phyloP scores from a whole-genome alignment of 1,140 invertebrate genomes.

The Belonocnema kinseyi region DNA sequence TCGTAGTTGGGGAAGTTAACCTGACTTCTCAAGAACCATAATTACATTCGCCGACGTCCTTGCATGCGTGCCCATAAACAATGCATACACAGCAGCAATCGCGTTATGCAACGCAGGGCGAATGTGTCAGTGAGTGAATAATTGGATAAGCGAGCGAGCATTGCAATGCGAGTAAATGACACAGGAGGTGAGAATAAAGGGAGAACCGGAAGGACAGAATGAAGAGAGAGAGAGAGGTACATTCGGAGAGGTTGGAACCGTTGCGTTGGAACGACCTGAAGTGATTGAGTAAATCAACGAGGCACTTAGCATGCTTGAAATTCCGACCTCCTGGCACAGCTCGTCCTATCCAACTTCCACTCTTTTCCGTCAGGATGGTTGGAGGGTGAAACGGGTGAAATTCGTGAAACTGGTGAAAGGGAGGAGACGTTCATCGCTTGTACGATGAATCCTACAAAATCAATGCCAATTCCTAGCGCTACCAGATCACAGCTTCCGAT shows the following conservation, averaged over 20 bases:
- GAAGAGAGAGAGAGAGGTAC: background rate
- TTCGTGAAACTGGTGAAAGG: too few species aligned
- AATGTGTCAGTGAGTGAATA: constrained; percentile 23
- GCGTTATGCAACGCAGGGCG: constrained; percentile 1
- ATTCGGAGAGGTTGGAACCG: too few species aligned
- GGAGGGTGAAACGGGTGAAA: too few species aligned
- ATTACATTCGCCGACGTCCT: constrained; percentile 26
- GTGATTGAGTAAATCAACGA: constrained; percentile 61
- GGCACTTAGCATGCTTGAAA: constrained; percentile 54
- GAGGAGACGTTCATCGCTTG: too few species aligned
- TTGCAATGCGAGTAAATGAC: constrained; percentile 29
- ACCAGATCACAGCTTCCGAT: too few species aligned
- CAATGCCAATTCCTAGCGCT: too few species aligned
- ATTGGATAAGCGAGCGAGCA: constrained; percentile 23
- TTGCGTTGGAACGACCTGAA: constrained; percentile 27
- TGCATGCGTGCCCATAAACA: constrained; percentile 29
- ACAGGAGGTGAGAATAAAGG: constrained; percentile 18
- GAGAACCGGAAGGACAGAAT: constrained; percentile 21
- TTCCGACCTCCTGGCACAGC: constrained; percentile 37
- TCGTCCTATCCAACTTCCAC: constrained; percentile 20
- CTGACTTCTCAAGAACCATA: constrained; percentile 28
- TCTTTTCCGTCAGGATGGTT: too few species aligned
- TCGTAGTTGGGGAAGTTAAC: background rate
- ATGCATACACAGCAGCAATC: constrained; percentile 16
- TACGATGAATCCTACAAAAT: too few species aligned